Conservation (phyloP, 2,888 invertebrate genomes). For the Limnephilus auricula region DNA sequence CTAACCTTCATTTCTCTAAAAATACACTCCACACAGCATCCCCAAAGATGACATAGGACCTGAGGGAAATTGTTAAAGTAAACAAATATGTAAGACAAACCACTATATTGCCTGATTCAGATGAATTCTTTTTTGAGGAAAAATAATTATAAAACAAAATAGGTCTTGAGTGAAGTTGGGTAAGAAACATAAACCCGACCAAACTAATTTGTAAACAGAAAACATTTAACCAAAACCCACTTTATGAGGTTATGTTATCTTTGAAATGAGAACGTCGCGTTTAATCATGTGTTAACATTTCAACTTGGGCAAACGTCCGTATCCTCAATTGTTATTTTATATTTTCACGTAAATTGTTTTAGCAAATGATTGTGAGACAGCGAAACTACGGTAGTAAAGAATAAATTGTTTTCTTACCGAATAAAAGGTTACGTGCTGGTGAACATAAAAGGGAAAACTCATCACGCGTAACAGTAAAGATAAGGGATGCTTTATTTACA, state of each 20-base stretch:
- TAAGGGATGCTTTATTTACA: conserved; percentile 21
- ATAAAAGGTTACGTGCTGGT: conserved; percentile 36
- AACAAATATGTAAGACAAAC: no score
- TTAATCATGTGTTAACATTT: neutral
- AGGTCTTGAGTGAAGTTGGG: no score
- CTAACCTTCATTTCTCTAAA: no score
- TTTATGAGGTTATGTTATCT: neutral
- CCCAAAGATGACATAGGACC: no score
- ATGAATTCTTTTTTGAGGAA: no score
- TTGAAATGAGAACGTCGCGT: neutral
- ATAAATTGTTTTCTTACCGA: conserved; percentile 16
- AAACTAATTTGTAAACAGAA: neutral
- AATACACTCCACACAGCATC: no score
- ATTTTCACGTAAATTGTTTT: conserved; percentile 38
- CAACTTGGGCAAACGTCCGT: neutral
- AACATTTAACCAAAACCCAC: neutral
- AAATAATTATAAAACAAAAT: no score
- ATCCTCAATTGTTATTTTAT: neutral
- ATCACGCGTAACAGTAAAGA: conserved; percentile 30
- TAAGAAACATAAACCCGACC: no score
- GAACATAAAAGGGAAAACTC: conserved; percentile 36
- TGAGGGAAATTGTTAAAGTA: no score
- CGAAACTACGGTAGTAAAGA: conserved; percentile 17
- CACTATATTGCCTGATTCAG: no score
- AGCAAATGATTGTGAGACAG: conserved; percentile 26